Evolutionary conservation across 2,797 vertebrate species (phyloP).

Genomic region (Malurus leucopterus): DNA sequence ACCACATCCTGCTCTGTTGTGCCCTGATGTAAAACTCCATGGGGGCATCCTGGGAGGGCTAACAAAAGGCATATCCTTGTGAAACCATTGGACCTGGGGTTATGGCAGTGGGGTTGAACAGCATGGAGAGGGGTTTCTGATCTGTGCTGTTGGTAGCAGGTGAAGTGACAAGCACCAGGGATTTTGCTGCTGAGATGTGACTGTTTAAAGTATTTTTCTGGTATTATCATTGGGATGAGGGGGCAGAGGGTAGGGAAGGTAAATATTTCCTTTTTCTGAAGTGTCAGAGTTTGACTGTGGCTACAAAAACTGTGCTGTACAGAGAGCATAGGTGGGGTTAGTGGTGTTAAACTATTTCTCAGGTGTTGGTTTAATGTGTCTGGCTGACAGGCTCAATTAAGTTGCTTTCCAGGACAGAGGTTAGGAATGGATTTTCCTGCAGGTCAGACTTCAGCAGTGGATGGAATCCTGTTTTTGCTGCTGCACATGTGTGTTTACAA

Average conservation of each 20-base stretch:
- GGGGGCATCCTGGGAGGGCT: not conserved
- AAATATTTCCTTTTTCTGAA: not conserved
- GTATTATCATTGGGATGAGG: not conserved
- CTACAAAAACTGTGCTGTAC: not conserved
- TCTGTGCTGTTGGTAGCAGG: not conserved
- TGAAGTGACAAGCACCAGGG: not conserved
- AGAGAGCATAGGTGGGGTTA: not conserved
- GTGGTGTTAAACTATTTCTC: not conserved
- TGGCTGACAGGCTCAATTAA: not conserved
- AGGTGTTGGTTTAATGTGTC: not conserved
- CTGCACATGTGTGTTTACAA: not conserved
- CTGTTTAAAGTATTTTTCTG: not conserved
- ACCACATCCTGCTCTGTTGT: accelerated
- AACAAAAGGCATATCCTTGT: not conserved
- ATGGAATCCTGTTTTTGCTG: not conserved
- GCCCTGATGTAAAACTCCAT: accelerated
- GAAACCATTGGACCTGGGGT: not conserved
- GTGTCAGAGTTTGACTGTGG: not conserved
- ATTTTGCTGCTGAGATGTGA: not conserved
- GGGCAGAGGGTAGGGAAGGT: not conserved
- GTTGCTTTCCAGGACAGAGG: not conserved
- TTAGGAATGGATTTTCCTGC: not conserved
- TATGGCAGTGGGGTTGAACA: not conserved
- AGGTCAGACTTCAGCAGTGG: not conserved
- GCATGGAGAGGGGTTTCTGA: not conserved